Evolutionary conservation across 2,797 vertebrate species (phyloP).

Genomic region (Allochrocebus solatus): DNA sequence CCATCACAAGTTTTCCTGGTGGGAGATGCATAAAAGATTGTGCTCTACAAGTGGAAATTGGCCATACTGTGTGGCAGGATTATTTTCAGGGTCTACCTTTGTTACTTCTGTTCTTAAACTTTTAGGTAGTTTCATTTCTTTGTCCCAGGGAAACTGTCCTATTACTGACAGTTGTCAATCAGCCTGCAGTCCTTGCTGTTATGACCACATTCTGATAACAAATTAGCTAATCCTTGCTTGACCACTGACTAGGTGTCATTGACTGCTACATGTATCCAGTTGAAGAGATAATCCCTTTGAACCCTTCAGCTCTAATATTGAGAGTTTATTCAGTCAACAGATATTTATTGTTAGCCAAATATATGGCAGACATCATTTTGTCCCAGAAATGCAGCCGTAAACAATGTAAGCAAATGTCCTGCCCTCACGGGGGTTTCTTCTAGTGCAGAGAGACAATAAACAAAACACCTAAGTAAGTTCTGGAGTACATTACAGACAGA

Average conservation of each 20-base stretch:
- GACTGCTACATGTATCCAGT: background rate
- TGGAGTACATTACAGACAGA: background rate
- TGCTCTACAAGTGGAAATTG: background rate
- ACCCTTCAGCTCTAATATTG: background rate
- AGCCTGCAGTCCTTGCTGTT: background rate
- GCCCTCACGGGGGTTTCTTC: background rate
- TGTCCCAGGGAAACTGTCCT: background rate
- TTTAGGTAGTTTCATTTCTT: background rate
- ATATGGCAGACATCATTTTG: background rate
- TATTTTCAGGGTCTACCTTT: background rate
- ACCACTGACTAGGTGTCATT: background rate
- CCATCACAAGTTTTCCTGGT: background rate
- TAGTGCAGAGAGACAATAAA: background rate
- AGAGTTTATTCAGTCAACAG: background rate
- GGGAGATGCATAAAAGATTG: background rate
- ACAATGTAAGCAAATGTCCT: background rate
- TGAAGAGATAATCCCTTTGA: background rate
- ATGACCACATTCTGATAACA: background rate
- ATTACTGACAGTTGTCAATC: background rate
- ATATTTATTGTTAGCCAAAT: background rate
- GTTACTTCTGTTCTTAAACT: background rate
- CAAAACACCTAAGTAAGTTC: background rate
- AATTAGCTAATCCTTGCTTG: background rate
- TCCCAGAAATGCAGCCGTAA: background rate
- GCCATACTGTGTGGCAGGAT: background rate